A percentile compares a stretch with the other conserved stretches of the same genome.
Conservation (phyloP, 1,140 invertebrate species). For the Cepaea nemoralis region DNA sequence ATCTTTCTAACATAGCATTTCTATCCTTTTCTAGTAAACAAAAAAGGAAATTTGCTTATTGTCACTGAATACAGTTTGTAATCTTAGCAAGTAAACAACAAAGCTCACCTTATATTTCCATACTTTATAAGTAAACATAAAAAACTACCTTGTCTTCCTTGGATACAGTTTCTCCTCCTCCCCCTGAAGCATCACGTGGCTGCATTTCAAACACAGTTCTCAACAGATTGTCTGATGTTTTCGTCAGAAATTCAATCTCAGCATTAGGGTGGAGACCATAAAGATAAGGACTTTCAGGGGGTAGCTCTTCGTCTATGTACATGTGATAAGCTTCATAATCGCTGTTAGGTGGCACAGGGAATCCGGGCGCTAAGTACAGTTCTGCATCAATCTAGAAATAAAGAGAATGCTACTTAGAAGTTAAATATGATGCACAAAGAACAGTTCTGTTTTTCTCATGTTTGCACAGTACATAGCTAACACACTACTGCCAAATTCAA, state of each 20-base stretch:
- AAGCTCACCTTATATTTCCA: too few species aligned
- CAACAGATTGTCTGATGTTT: constrained; percentile 91
- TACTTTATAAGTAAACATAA: not conserved
- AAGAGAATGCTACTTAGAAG: too few species aligned
- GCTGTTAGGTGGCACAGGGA: constrained; percentile 89
- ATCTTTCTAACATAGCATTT: too few species aligned
- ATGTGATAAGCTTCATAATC: constrained; percentile 92
- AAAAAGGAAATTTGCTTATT: too few species aligned
- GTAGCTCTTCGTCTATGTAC: constrained; percentile 93
- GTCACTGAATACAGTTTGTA: too few species aligned
- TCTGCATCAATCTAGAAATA: constrained; percentile 87
- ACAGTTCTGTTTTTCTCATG: too few species aligned
- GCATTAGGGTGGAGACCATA: constrained; percentile 97
- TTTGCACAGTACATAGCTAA: too few species aligned
- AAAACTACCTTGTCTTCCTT: constrained; percentile 89
- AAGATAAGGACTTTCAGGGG: constrained; percentile 89
- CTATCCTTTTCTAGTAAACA: too few species aligned
- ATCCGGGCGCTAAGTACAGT: constrained; percentile 88
- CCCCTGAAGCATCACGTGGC: constrained; percentile 87
- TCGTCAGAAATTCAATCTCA: constrained; percentile 94
- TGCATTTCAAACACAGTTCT: constrained; percentile 96
- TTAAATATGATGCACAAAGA: not conserved
- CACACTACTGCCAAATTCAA: too few species aligned
- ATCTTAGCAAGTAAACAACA: too few species aligned
- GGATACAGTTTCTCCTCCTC: constrained; percentile 85